Base-by-base conservation (phyloP, 2,113 vertebrate species). In the Pagrus major region DNA sequence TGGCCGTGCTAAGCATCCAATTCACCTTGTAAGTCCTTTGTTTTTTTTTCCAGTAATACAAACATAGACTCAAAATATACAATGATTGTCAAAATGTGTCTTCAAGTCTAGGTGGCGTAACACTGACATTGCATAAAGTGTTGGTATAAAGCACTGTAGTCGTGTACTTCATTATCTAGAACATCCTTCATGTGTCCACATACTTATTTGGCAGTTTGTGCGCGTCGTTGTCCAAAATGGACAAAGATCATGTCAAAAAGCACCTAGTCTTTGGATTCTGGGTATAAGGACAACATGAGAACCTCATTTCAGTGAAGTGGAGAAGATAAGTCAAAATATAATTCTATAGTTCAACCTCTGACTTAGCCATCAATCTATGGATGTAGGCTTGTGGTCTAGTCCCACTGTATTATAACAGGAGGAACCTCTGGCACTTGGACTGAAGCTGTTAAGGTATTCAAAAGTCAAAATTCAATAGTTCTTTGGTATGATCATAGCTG, bases 21-120 rank as follows among this genome's bases (percentile, higher is more conserved):
- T 78, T 88, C 68, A 56, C 52, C 79, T 86, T 77, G 70, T 87
- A 67, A 75, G 56, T 88, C 84, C 46, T 70, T 81, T n/a, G n/a
- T 84, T 59, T 79, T 42, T 80, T 60, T 83, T 92, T 94, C 93
- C 95, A 95, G 94, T 94, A 91, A 92, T 91, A 88, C 70, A 89
- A 89, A 92, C 76, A 78, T 67, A 86, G 42, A 87, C 86, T 85
- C 74, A 85, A 83, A 78, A 67, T 70, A 59, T 72, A 75, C 66
- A 81, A 78, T 72, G 70, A 72, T 79, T 74, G 78, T 80, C 88
- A 80, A 78, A 82, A 87, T 81, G 64, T 78, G 79, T 87, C 85
- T 91, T 91, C 90, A 93, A 92, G 93, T 95, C 89, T 71, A 71
- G 78, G 80, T 83, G 85, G 84, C 31, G 23, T 87, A 88, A 88